These are phyloP conservation scores for Epizoanthus stellaris DNA, from an alignment of 92 coral and sea anemone genomes.

Conservation along the genomic window DNA sequence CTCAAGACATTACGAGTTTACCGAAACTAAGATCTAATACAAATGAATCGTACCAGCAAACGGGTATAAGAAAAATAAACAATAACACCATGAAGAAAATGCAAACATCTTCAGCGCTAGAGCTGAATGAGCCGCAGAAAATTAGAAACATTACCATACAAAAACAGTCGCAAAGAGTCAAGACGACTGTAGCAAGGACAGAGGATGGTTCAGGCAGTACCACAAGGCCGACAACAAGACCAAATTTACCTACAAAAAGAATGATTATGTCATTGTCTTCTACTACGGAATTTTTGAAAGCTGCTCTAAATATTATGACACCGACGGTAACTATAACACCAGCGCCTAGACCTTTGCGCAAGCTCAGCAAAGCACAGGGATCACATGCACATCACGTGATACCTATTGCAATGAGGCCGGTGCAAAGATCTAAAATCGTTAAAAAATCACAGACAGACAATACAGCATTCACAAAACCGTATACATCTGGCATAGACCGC, in stretches of 20 bases:
- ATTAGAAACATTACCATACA: neutral
- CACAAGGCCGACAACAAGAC: neutral
- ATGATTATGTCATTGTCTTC: neutral
- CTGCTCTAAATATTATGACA: slow-evolving; percentile 25
- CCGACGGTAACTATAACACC: slow-evolving; percentile 5
- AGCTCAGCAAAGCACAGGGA: neutral
- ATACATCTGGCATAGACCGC: neutral
- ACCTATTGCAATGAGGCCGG: too few species aligned
- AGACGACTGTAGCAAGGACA: neutral
- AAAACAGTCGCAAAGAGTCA: neutral
- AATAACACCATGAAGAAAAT: neutral
- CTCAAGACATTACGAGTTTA: neutral
- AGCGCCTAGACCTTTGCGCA: neutral
- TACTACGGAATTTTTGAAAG: slow-evolving; percentile 10
- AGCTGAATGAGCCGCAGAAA: neutral
- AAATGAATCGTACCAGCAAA: neutral
- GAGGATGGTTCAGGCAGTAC: neutral
- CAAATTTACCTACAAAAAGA: too few species aligned
- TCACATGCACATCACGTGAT: too few species aligned
- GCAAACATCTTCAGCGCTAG: neutral
- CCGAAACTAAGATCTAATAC: neutral
- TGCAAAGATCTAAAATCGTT: too few species aligned
- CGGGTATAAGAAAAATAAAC: neutral
- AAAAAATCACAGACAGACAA: neutral
- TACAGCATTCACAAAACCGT: neutral